phyloP scores from a whole-genome alignment of 2,797 vertebrate genomes.

The Peromyscus melanophrys region DNA sequence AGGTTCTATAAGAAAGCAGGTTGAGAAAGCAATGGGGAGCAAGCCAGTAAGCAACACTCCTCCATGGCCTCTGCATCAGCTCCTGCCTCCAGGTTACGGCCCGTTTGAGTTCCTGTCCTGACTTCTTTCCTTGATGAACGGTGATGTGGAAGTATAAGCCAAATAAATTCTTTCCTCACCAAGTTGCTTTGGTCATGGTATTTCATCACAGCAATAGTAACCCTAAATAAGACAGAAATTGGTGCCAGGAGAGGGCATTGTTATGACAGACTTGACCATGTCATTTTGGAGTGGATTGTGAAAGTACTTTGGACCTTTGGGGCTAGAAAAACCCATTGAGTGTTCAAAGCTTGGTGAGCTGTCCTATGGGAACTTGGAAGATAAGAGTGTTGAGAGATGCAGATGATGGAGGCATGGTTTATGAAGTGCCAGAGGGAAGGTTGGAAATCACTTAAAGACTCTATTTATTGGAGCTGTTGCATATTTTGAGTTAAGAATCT shows the following conservation, averaged over 20 bases:
- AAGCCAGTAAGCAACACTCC: not conserved
- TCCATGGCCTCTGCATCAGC: not conserved
- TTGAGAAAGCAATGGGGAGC: not conserved
- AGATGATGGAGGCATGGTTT: not conserved
- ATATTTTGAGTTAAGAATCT: not conserved
- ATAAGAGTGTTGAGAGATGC: not conserved
- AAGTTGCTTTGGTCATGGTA: not conserved
- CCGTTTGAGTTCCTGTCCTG: not conserved
- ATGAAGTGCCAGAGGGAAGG: not conserved
- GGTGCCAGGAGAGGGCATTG: not conserved
- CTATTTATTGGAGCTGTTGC: not conserved
- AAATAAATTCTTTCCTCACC: not conserved
- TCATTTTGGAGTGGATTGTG: not conserved
- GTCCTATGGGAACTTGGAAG: not conserved
- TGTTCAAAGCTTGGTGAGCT: not conserved
- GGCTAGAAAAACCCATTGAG: not conserved
- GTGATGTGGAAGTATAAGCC: not conserved
- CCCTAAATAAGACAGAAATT: not conserved
- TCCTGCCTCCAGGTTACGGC: not conserved
- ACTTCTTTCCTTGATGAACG: not conserved
- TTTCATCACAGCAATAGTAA: not conserved
- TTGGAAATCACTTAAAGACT: not conserved
- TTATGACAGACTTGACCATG: not conserved
- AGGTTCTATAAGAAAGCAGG: not conserved
- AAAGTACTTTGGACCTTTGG: not conserved